Base-by-base conservation (phyloP, 1,140 invertebrate species). In the Plodia interpunctella region DNA sequence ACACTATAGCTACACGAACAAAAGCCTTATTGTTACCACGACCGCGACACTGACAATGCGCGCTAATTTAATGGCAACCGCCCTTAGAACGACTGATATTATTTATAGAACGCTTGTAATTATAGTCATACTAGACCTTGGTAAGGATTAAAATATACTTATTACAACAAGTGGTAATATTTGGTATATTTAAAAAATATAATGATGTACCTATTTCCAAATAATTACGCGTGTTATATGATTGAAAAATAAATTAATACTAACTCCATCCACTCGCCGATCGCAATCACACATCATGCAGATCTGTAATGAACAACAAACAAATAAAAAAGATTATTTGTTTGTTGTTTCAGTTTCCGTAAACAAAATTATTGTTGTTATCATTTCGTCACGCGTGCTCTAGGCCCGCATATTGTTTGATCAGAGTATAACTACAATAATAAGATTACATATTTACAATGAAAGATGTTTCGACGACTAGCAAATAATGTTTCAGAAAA, bases 21-120 rank as follows among this genome's bases (percentile, higher is more conserved):
- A 75, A 71, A 74, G 70, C 60, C 49, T 50, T 63, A 77, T 83
- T 83, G 74, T 79, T 69, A 59, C 35, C 56, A 49, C 64, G 62
- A 53, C 61, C 59, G 32, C 62, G 75, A 72, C 73, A 76, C 59
- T 75, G 74, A 62, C 72, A 73, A 67, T 72, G 66, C 51, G 52
- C 50, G 49, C 55, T 25, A 51, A 51, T 51, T 13, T 21, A 58
- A 9, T 32, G n/a, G n/a, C n/a, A n/a, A 5, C 9, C 28, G 11
- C 30, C 30, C 62, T 57, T 61, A 60, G 53, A 60, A 62, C 61
- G 64, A 66, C 60, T 28, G 74, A 66, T 67, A 68, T 74, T 55
- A 62, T 53, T 54, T 54, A 55, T 63, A 44, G 13, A 44, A 25
- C 21, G 21, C 6, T 3, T 25, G 6, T 25, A 25, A 25, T 25